Evolutionary conservation across 2,113 vertebrate species (phyloP).

Genomic region (Aptenodytes forsteri): DNA sequence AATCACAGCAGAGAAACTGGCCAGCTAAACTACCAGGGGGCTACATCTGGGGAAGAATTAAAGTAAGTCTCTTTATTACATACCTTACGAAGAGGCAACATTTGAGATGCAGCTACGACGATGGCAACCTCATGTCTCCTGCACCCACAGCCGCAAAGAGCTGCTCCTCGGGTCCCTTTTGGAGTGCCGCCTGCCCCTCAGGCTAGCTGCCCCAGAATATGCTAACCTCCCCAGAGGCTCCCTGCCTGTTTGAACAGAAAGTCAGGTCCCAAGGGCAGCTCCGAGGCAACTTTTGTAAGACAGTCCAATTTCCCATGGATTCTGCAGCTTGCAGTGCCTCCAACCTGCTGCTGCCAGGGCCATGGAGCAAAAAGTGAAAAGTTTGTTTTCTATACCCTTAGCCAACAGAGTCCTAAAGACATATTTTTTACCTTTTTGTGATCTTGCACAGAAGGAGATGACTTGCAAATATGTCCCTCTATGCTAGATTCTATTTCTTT

Average conservation of each 20-base stretch:
- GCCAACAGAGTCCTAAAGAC: background rate
- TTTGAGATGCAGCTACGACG: background rate
- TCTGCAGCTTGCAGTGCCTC: background rate
- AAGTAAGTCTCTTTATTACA: background rate
- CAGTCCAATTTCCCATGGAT: background rate
- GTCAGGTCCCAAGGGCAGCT: background rate
- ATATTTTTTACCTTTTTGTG: background rate
- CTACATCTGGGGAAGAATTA: background rate
- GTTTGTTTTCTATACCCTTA: background rate
- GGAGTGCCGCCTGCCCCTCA: accelerated
- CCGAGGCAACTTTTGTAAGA: background rate
- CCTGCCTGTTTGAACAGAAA: background rate
- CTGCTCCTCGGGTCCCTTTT: background rate
- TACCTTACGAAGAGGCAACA: background rate
- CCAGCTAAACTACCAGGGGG: background rate
- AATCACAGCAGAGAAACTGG: background rate
- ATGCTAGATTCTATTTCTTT: conserved; percentile 1
- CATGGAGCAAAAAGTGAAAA: background rate
- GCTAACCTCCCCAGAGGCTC: background rate
- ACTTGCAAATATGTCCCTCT: conserved; percentile 52
- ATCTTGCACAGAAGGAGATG: conserved; percentile 44
- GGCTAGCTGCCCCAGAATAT: background rate
- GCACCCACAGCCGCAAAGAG: accelerated
- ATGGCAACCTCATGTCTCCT: background rate
- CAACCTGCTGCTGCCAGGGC: background rate